phyloP scores from a whole-genome alignment of 2,888 invertebrate species.

The Tinea trinotella region DNA sequence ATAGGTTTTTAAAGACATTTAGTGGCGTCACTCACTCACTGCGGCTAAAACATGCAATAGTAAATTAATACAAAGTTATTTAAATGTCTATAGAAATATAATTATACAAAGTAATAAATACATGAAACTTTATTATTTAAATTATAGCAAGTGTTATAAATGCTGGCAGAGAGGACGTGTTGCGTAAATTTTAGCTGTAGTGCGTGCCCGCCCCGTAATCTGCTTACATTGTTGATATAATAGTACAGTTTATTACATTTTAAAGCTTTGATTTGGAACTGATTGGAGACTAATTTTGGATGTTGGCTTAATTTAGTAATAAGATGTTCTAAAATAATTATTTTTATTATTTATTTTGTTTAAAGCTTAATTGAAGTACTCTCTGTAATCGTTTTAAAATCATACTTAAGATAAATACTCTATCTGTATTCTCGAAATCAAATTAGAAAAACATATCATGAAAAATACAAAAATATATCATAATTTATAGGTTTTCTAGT shows the following conservation, averaged over 20 bases:
- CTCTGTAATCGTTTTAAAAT: conserved; percentile 22
- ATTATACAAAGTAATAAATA: no score
- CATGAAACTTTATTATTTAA: no score
- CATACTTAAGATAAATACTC: conserved; percentile 11
- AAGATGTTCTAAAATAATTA: conserved; percentile 26
- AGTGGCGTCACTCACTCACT: background rate
- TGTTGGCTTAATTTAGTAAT: conserved; percentile 53
- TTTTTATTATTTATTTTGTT: conserved; percentile 22
- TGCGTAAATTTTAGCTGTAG: background rate
- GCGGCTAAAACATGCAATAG: background rate
- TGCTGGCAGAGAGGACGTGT: background rate
- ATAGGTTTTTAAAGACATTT: conserved; percentile 7
- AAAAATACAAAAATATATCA: conserved; percentile 16
- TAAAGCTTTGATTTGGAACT: conserved; percentile 70
- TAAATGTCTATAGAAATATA: no score
- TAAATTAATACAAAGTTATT: background rate
- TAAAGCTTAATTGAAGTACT: conserved; percentile 47
- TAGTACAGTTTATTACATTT: conserved; percentile 23
- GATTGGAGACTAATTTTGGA: conserved; percentile 36
- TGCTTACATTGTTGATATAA: conserved; percentile 8
- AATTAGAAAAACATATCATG: conserved; percentile 21
- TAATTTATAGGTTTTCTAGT: background rate
- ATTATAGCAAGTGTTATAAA: background rate
- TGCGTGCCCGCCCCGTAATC: background rate
- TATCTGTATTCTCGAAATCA: conserved; percentile 1